phyloP scores from a whole-genome alignment of 2,113 vertebrate species.

The Eonycteris spelaea region DNA sequence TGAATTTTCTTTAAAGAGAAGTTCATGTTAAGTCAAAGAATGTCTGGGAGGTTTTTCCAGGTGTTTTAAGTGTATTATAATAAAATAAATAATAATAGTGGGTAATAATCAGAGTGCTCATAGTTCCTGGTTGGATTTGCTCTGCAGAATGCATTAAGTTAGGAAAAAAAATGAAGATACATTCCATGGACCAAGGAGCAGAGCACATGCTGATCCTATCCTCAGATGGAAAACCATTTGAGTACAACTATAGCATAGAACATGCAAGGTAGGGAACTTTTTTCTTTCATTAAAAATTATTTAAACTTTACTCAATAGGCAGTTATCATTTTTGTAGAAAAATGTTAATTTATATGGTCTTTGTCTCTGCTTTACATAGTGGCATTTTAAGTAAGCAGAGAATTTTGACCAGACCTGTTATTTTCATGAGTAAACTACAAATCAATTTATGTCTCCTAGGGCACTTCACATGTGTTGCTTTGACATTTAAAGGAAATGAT shows the following conservation, averaged over 20 bases:
- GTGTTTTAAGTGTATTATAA: slow-evolving; percentile 13
- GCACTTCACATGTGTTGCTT: neutral
- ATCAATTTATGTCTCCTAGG: neutral
- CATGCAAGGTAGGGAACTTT: slow-evolving; percentile 45
- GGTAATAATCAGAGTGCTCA: neutral
- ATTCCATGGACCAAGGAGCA: slow-evolving; percentile 68
- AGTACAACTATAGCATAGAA: slow-evolving; percentile 47
- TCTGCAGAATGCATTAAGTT: slow-evolving; percentile 61
- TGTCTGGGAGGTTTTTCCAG: neutral
- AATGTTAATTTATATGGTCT: neutral
- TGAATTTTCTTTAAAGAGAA: slow-evolving; percentile 21
- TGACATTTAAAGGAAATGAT: slow-evolving; percentile 6
- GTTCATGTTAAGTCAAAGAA: neutral
- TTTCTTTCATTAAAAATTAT: neutral
- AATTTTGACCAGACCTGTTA: neutral
- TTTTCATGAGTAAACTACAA: neutral
- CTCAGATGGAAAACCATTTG: slow-evolving; percentile 63
- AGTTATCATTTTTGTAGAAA: neutral
- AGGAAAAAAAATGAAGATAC: slow-evolving; percentile 62
- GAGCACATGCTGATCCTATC: slow-evolving; percentile 62
- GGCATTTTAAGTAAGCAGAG: neutral
- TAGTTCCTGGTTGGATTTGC: slow-evolving; percentile 40
- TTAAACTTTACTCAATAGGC: slow-evolving; percentile 4
- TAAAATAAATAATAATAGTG: neutral
- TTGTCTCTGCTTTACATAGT: neutral